These are phyloP conservation scores for Idaea straminata DNA, from an alignment of 2,888 invertebrate genomes.

Conservation along the genomic window DNA sequence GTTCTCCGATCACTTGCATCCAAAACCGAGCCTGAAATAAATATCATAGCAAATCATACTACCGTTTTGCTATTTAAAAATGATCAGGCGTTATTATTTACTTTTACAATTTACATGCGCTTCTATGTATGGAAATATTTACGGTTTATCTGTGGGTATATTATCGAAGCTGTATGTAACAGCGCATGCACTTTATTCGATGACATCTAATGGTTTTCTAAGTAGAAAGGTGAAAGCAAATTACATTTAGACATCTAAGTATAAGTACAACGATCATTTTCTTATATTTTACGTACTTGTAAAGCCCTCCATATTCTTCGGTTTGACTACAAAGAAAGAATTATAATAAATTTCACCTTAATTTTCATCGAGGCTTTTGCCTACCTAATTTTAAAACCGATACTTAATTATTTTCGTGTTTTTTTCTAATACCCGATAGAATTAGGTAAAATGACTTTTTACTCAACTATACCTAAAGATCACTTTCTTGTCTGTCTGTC, in stretches of 20 bases:
- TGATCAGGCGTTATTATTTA: conserved; percentile 13
- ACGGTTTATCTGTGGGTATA: conserved; percentile 8
- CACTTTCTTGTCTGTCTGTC: no score
- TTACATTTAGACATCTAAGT: conserved; percentile 9
- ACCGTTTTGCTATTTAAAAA: conserved; percentile 31
- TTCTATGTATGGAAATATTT: conserved; percentile 4
- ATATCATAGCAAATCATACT: conserved; percentile 22
- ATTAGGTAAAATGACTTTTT: no score
- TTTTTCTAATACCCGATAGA: no score
- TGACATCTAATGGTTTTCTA: background rate
- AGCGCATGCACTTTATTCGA: conserved; percentile 1
- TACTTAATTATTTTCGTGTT: background rate
- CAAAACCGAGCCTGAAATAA: conserved; percentile 91
- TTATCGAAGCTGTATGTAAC: background rate
- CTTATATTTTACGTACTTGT: conserved; percentile 83
- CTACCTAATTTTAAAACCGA: background rate
- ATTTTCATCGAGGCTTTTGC: background rate
- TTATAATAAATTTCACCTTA: conserved; percentile 28
- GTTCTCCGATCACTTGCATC: conserved; percentile 96
- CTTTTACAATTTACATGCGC: background rate
- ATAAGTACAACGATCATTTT: conserved; percentile 9
- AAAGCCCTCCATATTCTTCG: conserved; percentile 88
- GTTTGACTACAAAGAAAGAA: conserved; percentile 80
- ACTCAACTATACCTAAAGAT: no score
- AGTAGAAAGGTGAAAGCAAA: conserved; percentile 13